These are phyloP conservation scores for Marcusenius ussheri DNA, from an alignment of 2,113 vertebrate genomes.

Conservation along the genomic window DNA sequence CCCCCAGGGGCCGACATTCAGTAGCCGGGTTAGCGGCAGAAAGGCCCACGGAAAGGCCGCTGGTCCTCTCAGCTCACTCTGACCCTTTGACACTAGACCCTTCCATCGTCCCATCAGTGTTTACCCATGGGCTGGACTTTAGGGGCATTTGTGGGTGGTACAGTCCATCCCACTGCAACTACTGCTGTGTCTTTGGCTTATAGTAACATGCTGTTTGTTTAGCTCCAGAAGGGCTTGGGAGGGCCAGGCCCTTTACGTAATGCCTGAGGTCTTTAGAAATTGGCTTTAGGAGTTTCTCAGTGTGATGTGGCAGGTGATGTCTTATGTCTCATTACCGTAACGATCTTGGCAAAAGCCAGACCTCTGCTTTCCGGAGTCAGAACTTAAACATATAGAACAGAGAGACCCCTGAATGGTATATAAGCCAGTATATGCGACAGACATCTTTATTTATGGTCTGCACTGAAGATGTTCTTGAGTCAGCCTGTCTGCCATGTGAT, in stretches of 20 bases:
- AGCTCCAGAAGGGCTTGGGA: neutral
- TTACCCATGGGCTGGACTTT: neutral
- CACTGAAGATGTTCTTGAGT: neutral
- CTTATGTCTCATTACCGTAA: neutral
- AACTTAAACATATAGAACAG: neutral
- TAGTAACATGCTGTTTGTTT: neutral
- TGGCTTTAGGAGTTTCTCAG: neutral
- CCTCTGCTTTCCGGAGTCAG: neutral
- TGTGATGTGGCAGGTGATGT: neutral
- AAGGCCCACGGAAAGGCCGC: neutral
- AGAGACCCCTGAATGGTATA: neutral
- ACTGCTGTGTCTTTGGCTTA: neutral
- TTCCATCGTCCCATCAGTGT: neutral
- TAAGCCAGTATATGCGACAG: neutral
- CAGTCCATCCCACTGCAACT: neutral
- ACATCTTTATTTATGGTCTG: neutral
- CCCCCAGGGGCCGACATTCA: neutral
- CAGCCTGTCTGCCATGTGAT: neutral
- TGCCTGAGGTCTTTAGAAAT: neutral
- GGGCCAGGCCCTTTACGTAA: neutral
- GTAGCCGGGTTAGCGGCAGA: neutral
- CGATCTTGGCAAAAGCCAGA: neutral
- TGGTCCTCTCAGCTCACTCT: neutral
- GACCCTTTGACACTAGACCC: neutral
- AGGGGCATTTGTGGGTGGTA: neutral